These are phyloP conservation scores for Aphidius gifuensis DNA, from an alignment of 1,140 invertebrate species.

Conservation along the genomic window DNA sequence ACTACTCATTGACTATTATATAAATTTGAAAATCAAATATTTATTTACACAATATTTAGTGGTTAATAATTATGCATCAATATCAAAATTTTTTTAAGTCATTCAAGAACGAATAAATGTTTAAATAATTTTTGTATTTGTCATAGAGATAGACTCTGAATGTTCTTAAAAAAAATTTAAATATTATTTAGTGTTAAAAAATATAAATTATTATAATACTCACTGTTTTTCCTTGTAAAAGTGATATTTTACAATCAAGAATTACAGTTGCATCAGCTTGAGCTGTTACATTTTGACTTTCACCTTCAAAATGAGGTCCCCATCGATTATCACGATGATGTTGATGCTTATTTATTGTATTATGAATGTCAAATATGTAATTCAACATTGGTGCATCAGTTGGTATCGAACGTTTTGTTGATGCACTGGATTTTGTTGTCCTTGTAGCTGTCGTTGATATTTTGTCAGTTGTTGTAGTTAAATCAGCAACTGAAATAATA, in stretches of 20 bases:
- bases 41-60: neutral
- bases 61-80: neutral
- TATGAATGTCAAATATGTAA: conserved; percentile 69
- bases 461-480: conserved; percentile 14
- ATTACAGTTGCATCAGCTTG: conserved; percentile 75
- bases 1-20: conserved; percentile 15
- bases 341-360: conserved; percentile 65
- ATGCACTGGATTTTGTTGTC: conserved; percentile 32
- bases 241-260: conserved; percentile 78
- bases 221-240: conserved; percentile 83
- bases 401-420: conserved; percentile 41
- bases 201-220: conserved; percentile 42
- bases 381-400: conserved; percentile 69
- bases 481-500: conserved; percentile 28
- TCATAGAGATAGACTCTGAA: too few relatives aligned
- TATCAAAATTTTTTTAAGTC: neutral
- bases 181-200: too few relatives aligned
- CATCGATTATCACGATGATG: conserved; percentile 66
- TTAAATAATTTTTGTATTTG: too few relatives aligned
- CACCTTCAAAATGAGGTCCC: conserved; percentile 69
- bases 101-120: conserved; percentile 2
- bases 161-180: too few relatives aligned
- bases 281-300: conserved; percentile 73
- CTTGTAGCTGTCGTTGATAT: conserved; percentile 27
- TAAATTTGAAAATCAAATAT: conserved; percentile 6